Base-by-base conservation (phyloP, 1,140 invertebrate genomes). In the Sitophilus oryzae region DNA sequence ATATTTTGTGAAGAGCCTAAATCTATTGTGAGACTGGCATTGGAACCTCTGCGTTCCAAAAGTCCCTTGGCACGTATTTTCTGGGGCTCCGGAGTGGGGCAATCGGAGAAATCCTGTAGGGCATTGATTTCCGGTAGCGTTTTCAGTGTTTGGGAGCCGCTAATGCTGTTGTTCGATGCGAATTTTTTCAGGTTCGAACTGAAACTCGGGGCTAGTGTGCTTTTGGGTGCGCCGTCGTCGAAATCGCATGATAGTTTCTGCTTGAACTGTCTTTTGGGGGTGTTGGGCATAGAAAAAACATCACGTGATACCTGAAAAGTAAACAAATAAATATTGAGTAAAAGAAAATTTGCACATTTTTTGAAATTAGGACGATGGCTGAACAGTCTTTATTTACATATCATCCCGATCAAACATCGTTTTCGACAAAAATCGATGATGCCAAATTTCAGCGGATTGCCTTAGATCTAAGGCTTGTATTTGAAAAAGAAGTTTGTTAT, bases 21-120 rank as follows among this genome's bases (percentile, higher is more conserved):
- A 61, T 72, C 70, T n/a, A 72, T 72, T 11, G 90, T 93, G 0
- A 94, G 74, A 44, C 86, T 91, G 3, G 90, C 90, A 69, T 89
- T 93, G 8, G 90, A 93, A 48, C 89, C 89, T 37, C 88, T 77
- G 11, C 88, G 76, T 71, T 91, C 85, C 8, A 89, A 68, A 1
- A 88, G 67, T 35, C 84, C 83, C 60, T 88, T 89, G 22, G 67
- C 67, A 63, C 64, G 71, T 20, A 71, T 67, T 62, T 61, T 69
- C 45, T 65, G 65, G 0, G 70, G 69, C 84, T 88, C 62, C n/a
- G 65, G 44, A 19, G 51, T 68, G 14, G 68, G 63, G 45, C 65
- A 57, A 46, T 72, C 71, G 15, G 69, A 75, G 59, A 83, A 83
- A 67, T 83, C 81, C 54, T 81, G 79, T 16, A 82, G 73, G 0